Conservation (phyloP, 2,113 vertebrate species). For the Callipepla squamata region DNA sequence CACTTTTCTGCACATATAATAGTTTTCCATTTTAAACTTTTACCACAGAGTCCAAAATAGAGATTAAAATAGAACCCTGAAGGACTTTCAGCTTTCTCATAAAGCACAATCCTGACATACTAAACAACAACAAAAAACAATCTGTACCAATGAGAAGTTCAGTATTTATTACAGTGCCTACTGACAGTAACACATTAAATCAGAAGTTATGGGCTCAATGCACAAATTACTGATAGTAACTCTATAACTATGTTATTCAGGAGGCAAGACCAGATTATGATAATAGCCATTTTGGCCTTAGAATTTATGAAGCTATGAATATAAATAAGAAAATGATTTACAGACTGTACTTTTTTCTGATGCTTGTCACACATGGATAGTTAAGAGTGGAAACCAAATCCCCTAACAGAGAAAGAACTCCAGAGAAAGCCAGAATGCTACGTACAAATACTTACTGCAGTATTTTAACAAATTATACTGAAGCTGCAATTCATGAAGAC, state of each 20-base stretch:
- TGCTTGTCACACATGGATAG: neutral
- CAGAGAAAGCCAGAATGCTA: neutral
- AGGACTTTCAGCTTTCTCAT: constrained; percentile 41
- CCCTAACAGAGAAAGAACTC: neutral
- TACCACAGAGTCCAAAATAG: neutral
- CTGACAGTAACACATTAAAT: constrained; percentile 45
- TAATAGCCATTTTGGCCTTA: constrained; percentile 48
- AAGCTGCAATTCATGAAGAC: neutral
- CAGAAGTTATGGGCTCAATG: constrained; percentile 40
- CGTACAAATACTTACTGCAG: neutral
- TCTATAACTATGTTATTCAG: constrained; percentile 41
- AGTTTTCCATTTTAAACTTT: constrained; percentile 10
- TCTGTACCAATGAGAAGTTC: neutral
- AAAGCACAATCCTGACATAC: neutral
- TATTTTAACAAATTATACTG: neutral
- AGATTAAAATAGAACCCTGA: neutral
- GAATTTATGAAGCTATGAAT: constrained; percentile 62
- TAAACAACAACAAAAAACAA: constrained; percentile 5
- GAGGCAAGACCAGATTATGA: constrained; percentile 52
- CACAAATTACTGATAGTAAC: constrained; percentile 52
- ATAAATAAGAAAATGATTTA: constrained; percentile 55
- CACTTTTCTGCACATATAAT: neutral
- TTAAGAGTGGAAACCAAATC: constrained; percentile 5
- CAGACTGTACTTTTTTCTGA: neutral
- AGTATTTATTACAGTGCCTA: constrained; percentile 21